Percentiles rank a stretch among this genome's conserved stretches.
Conservation (phyloP, 2,113 vertebrate species). For the Ceuthmochares aereus region DNA sequence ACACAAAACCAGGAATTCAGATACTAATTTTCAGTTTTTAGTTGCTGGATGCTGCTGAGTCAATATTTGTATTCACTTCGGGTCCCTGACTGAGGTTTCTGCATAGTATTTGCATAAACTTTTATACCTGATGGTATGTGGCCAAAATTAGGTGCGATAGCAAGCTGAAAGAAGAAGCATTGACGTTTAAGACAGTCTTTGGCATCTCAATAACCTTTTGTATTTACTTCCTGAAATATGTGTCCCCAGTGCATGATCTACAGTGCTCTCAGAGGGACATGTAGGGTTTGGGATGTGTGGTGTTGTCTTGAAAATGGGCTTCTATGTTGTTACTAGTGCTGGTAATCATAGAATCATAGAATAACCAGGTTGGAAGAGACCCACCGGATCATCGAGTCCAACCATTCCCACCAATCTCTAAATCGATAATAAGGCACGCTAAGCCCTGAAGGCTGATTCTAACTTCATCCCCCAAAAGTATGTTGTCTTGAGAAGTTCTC, state of each 20-base stretch:
- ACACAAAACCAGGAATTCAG: neutral
- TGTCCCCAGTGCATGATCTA: accelerated
- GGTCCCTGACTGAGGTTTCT: neutral
- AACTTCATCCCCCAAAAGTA: neutral
- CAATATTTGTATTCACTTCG: neutral
- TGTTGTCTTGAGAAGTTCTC: neutral
- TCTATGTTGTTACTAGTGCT: neutral
- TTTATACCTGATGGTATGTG: neutral
- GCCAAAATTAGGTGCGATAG: neutral
- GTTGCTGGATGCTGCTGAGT: neutral
- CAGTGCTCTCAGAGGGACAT: neutral
- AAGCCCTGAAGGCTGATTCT: neutral
- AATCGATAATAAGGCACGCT: neutral
- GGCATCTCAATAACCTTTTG: neutral
- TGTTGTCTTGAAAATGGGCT: neutral
- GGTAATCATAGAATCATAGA: too few relatives aligned
- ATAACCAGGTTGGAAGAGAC: too few relatives aligned
- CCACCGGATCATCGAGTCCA: too few relatives aligned
- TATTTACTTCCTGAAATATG: neutral
- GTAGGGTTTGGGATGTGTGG: neutral
- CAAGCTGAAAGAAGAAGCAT: neutral
- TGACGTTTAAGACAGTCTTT: neutral
- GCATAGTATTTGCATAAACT: neutral
- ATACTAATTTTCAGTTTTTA: neutral
- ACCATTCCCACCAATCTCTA: too few relatives aligned